Conservation (phyloP, 1,140 invertebrate species). For the Pseudomyrmex pallidus region DNA sequence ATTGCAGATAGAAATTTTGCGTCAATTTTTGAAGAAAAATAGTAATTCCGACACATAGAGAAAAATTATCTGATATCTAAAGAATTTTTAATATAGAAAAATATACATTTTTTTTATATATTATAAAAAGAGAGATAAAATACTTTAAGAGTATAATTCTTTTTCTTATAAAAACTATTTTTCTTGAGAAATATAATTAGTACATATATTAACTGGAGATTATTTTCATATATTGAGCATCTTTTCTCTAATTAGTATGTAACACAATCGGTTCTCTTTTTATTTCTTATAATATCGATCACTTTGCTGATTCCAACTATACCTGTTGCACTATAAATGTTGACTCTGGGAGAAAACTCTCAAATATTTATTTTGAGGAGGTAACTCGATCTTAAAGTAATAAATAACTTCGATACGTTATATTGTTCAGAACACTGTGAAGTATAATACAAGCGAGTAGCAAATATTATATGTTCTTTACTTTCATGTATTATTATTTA, state of each 20-base stretch:
- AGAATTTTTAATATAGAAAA: too few relatives aligned
- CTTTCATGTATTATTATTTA: not conserved
- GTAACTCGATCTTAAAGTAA: slow-evolving; percentile 29
- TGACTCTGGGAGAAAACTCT: not conserved
- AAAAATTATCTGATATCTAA: not conserved
- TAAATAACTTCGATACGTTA: slow-evolving; percentile 24
- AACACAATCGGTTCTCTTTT: not conserved
- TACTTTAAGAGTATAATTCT: too few relatives aligned
- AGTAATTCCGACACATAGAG: slow-evolving; percentile 1
- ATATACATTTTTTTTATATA: too few relatives aligned
- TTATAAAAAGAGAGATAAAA: too few relatives aligned
- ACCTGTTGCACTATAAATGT: slow-evolving; percentile 45
- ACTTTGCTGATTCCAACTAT: not conserved
- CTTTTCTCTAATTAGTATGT: too few relatives aligned
- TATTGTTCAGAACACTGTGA: slow-evolving; percentile 21
- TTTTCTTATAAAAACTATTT: too few relatives aligned
- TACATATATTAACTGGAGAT: too few relatives aligned
- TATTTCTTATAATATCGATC: not conserved
- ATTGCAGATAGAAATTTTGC: too few relatives aligned
- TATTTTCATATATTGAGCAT: too few relatives aligned
- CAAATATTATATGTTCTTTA: slow-evolving; percentile 15
- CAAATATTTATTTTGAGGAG: slow-evolving; percentile 46
- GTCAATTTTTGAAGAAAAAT: not conserved
- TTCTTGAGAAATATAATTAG: too few relatives aligned
- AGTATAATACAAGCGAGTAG: not conserved